Evolutionary conservation across 2,888 invertebrate species (phyloP).

Genomic region (Hesperia comma): DNA sequence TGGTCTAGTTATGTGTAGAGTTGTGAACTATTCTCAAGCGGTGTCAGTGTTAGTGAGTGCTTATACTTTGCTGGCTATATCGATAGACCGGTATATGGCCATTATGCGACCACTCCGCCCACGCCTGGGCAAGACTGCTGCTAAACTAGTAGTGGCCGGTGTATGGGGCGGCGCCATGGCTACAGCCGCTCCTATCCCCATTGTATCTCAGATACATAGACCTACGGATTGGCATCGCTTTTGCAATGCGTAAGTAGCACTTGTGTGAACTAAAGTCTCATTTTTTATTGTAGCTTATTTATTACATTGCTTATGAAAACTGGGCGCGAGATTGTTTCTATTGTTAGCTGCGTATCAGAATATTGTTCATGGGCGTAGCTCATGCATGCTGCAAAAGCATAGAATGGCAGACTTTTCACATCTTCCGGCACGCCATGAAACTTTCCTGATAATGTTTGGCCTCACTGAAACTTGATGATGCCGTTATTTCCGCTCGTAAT

Average conservation of each 20-base stretch:
- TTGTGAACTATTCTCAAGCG: constrained; percentile 92
- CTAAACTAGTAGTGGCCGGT: constrained; percentile 86
- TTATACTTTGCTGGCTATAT: constrained; percentile 95
- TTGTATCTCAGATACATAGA: constrained; percentile 87
- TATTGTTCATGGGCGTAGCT: no score
- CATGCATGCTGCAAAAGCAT: no score
- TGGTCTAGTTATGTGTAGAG: constrained; percentile 90
- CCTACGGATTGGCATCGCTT: constrained; percentile 85
- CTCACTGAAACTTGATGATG: no score
- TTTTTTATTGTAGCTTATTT: no score
- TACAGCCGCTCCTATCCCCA: constrained; percentile 91
- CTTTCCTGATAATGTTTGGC: no score
- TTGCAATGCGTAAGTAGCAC: constrained; percentile 86
- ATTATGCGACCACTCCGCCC: constrained; percentile 95
- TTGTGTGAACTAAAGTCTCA: no score
- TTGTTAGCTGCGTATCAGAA: no score
- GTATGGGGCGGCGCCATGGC: constrained; percentile 91
- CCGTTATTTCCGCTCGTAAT: no score
- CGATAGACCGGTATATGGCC: constrained; percentile 94
- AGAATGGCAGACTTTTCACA: no score
- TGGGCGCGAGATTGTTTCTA: no score
- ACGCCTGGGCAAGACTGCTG: constrained; percentile 88
- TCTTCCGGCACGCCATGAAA: no score
- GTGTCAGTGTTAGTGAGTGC: constrained; percentile 93
- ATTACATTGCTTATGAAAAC: no score